Evolutionary conservation across 2,888 invertebrate species (phyloP), one percentile per base, ranked within the genome.

Genomic region (Sceliomorpha sp.): DNA sequence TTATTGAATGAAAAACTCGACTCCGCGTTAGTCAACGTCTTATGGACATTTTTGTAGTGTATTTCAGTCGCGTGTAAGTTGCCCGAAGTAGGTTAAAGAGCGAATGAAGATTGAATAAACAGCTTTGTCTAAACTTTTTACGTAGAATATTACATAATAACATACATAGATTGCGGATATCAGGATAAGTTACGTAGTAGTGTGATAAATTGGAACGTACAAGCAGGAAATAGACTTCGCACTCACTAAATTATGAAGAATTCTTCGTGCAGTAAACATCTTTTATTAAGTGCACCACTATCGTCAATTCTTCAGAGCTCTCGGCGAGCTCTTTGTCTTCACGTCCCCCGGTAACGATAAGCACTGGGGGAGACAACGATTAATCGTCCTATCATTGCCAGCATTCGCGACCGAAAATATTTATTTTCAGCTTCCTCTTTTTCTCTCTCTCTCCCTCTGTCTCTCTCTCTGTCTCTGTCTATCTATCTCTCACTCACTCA

Each of bases 291-390:
- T 73, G 74, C 73, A 70, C 67, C 69, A 68, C 34, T 75, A 77
- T 63, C 72, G 76, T 73, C 73, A 73, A 80, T 78, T 80, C 77
- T 76, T 80, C 79, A 79, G 74, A 74, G 72, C 64, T 68, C 72
- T 73, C 9, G 70, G 63, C 58, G 55, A 64, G 73, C 75, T 73
- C 76, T 79, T 80, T 78, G 78, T 80, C 79, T 80, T 77, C 69
- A 50, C 53, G 66, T 74, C 69, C 71, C 66, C 62, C n/a, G n/a
- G n/a, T 69, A 70, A 70, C 74, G 74, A 78, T 79, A 72, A 75
- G 73, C 73, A 66, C 69, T 27, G 37, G 60, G 56, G 68, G 20
- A 64, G 68, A 68, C 42, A 37, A 31, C 60, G 56, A 70, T 69
- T 72, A 70, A 70, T 63, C 63, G 62, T 51, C 17, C 51, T 29